phyloP scores from a whole-genome alignment of 1,140 invertebrate genomes.

The Parasteatoda tepidariorum region DNA sequence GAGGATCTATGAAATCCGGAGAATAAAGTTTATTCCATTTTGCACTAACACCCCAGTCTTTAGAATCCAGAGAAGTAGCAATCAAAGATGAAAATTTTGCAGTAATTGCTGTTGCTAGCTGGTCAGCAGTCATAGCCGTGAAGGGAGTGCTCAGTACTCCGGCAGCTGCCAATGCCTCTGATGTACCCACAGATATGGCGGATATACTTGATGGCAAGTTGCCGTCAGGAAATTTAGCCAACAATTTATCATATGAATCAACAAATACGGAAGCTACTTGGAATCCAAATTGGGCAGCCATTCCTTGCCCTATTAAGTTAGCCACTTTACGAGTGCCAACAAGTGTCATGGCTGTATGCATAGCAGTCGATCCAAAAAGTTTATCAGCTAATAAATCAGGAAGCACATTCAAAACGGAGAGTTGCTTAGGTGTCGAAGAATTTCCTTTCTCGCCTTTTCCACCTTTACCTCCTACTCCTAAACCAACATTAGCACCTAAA shows the following conservation, averaged over 20 bases:
- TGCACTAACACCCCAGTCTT: conserved; percentile 15
- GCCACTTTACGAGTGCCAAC: conserved; percentile 15
- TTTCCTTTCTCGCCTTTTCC: not conserved
- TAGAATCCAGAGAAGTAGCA: conserved; percentile 38
- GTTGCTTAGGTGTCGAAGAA: too few relatives aligned
- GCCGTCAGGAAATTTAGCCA: not conserved
- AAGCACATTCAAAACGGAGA: conserved; percentile 20
- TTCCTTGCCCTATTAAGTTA: conserved; percentile 28
- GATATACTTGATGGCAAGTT: conserved; percentile 1
- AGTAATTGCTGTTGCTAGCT: conserved; percentile 29
- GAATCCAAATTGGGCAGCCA: conserved; percentile 43
- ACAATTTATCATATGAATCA: not conserved
- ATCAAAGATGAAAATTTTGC: conserved; percentile 37
- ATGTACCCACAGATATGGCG: conserved; percentile 5
- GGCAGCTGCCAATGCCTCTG: conserved; percentile 8
- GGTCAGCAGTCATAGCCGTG: conserved; percentile 17
- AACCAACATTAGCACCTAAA: not conserved
- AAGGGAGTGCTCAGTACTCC: conserved; percentile 16
- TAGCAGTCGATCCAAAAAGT: conserved; percentile 16
- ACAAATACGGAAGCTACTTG: not conserved
- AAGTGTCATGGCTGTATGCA: conserved; percentile 20
- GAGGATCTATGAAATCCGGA: conserved; percentile 14
- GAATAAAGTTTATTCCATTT: conserved; percentile 24
- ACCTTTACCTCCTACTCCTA: not conserved
- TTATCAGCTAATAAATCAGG: conserved; percentile 26